Evolutionary conservation across 1,140 invertebrate genomes (phyloP).

Genomic region (Musca vetustissima): DNA sequence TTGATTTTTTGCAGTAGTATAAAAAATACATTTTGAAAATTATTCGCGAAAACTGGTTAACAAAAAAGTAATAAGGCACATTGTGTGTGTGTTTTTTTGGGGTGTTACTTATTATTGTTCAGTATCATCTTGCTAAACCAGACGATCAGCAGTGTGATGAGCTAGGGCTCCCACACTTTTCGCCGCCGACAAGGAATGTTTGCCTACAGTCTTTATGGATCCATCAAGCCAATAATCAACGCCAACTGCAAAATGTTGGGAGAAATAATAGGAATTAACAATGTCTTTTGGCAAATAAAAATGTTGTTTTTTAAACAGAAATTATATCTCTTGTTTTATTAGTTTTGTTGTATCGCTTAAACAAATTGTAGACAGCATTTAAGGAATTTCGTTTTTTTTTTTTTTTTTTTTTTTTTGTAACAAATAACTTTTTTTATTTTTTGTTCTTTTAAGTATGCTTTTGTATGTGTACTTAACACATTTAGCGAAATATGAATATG

Average conservation of each 20-base stretch:
- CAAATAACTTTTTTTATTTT: constrained; percentile 10
- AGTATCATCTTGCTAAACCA: constrained; percentile 31
- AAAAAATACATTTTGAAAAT: too few species aligned
- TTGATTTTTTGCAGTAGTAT: too few species aligned
- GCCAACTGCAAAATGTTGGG: constrained; percentile 27
- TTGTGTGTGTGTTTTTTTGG: background rate
- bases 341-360: background rate
- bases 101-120: background rate
- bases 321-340: constrained; percentile 1
- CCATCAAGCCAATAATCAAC: constrained; percentile 24
- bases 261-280: constrained; percentile 4
- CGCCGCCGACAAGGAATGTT: background rate
- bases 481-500: constrained; percentile 9
- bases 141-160: constrained; percentile 39
- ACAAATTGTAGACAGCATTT: constrained; percentile 1
- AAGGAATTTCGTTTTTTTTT: constrained; percentile 1
- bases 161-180: constrained; percentile 41
- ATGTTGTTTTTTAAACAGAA: constrained; percentile 17
- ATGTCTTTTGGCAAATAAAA: background rate
- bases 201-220: constrained; percentile 1
- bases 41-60: too few species aligned
- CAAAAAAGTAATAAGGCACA: too few species aligned
- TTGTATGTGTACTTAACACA: constrained; percentile 24
- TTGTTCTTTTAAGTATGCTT: background rate
- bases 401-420: constrained; percentile 21